Conservation (phyloP, 2,888 invertebrate genomes). For the Amblyjoppa proteus region DNA sequence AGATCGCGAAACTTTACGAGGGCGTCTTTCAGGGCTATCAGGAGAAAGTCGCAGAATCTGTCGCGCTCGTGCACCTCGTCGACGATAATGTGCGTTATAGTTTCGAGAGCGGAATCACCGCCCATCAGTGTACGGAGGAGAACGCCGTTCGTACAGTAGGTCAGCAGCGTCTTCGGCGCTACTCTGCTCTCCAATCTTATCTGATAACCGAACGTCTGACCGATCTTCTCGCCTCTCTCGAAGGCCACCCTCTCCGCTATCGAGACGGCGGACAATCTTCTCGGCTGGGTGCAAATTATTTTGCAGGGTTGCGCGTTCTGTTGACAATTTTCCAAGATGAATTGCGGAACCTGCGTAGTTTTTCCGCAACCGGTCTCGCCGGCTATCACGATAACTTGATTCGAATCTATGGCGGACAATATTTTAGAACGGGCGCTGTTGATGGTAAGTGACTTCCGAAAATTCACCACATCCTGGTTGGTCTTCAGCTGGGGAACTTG, state of each 20-base stretch:
- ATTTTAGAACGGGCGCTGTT: slow-evolving; percentile 89
- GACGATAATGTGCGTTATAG: slow-evolving; percentile 94
- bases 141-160: slow-evolving; percentile 97
- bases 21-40: slow-evolving; percentile 93
- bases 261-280: slow-evolving; percentile 95
- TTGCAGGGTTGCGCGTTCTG: slow-evolving; percentile 89
- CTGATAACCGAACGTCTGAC: slow-evolving; percentile 94
- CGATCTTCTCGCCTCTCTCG: slow-evolving; percentile 90
- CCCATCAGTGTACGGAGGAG: slow-evolving; percentile 95
- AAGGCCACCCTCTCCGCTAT: slow-evolving; percentile 94
- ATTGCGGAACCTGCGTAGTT: slow-evolving; percentile 98
- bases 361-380: slow-evolving; percentile 97
- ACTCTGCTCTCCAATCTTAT: slow-evolving; percentile 95
- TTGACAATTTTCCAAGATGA: slow-evolving; percentile 92
- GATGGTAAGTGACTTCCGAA: slow-evolving; percentile 90
- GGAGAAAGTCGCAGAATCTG: slow-evolving; percentile 95
- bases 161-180: slow-evolving; percentile 92
- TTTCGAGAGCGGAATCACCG: slow-evolving; percentile 89
- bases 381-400: slow-evolving; percentile 89
- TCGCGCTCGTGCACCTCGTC: slow-evolving; percentile 99
- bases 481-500: slow-evolving; percentile 87
- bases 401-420: slow-evolving; percentile 86
- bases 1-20: slow-evolving; percentile 90
- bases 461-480: slow-evolving; percentile 87
- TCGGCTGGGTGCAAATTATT: slow-evolving; percentile 97